A percentile compares a stretch with the other conserved stretches of the same genome.
These are phyloP conservation scores for Trissoscelio sp. DNA, from an alignment of 2,888 invertebrate genomes.

Conservation along the genomic window DNA sequence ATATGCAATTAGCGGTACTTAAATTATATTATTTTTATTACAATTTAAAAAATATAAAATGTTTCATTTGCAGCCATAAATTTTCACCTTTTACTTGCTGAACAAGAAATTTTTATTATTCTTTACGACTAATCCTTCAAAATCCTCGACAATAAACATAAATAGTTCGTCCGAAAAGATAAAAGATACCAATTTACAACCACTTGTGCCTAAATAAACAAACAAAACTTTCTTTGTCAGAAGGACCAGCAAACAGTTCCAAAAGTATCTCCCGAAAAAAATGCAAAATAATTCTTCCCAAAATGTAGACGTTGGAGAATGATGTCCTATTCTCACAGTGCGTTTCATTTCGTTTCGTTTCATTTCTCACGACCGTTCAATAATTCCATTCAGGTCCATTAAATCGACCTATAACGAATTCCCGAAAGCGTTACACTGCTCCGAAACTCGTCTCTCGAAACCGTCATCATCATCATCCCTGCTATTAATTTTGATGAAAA, in stretches of 20 bases:
- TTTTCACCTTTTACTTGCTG: too few species aligned
- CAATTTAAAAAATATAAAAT: too few species aligned
- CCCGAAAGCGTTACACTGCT: conserved; percentile 64
- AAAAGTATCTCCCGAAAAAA: neutral
- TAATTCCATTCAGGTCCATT: conserved; percentile 63
- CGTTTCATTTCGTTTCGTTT: conserved; percentile 30
- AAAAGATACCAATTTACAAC: conserved; percentile 27
- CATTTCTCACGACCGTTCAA: conserved; percentile 58
- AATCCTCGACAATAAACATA: conserved; percentile 22
- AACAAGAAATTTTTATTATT: too few species aligned
- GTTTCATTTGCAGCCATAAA: too few species aligned
- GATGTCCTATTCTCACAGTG: conserved; percentile 26
- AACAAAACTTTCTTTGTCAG: conserved; percentile 3
- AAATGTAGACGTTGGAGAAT: conserved; percentile 19
- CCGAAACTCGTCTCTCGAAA: conserved; percentile 55
- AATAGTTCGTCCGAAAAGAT: conserved; percentile 16
- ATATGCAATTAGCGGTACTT: too few species aligned
- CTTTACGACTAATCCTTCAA: conserved; percentile 16
- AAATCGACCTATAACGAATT: conserved; percentile 64
- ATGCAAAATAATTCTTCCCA: conserved; percentile 28
- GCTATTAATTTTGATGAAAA: conserved; percentile 69
- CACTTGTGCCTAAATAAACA: conserved; percentile 30
- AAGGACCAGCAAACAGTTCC: neutral
- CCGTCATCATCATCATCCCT: conserved; percentile 66
- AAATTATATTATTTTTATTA: too few species aligned